These are phyloP conservation scores for Geotrypetes seraphini DNA, from an alignment of 2,797 vertebrate species.

Conservation along the genomic window DNA sequence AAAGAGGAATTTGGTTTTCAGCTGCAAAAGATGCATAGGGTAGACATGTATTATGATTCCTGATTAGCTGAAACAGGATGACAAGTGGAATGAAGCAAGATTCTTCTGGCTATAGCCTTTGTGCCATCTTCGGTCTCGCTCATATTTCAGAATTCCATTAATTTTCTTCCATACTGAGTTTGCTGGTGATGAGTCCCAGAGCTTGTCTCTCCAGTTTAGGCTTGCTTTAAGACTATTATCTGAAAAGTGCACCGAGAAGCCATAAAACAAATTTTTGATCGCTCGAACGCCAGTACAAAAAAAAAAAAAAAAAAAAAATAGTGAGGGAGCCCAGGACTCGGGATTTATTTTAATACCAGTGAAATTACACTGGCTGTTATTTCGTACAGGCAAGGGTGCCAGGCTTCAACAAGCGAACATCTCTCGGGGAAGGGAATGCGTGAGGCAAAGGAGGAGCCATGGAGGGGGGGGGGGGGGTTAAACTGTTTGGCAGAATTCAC, in stretches of 20 bases:
- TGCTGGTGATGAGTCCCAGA: constrained; percentile 40
- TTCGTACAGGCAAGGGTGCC: too few relatives aligned
- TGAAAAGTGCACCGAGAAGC: constrained; percentile 13
- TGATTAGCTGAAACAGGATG: constrained; percentile 24
- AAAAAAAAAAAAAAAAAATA: too few relatives aligned
- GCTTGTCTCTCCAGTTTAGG: constrained; percentile 35
- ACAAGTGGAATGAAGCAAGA: constrained; percentile 26
- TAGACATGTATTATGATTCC: constrained; percentile 27
- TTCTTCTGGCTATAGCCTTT: constrained; percentile 23
- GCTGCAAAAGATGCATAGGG: constrained; percentile 17
- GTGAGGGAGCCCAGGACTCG: neutral
- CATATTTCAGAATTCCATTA: constrained; percentile 36
- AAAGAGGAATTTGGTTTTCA: constrained; percentile 18
- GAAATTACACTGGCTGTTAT: neutral
- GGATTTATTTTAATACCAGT: neutral
- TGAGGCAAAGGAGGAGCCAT: too few relatives aligned
- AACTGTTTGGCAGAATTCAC: too few relatives aligned
- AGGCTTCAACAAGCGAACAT: too few relatives aligned
- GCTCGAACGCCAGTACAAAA: constrained; percentile 21
- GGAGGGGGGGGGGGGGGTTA: too few relatives aligned
- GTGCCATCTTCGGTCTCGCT: constrained; percentile 18
- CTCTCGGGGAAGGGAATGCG: too few relatives aligned
- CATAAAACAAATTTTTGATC: constrained; percentile 25
- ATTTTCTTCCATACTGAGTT: constrained; percentile 25
- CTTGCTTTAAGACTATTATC: constrained; percentile 29